These are phyloP conservation scores for Oreohelix idahoensis DNA, from an alignment of 1,140 invertebrate species.

Conservation along the genomic window DNA sequence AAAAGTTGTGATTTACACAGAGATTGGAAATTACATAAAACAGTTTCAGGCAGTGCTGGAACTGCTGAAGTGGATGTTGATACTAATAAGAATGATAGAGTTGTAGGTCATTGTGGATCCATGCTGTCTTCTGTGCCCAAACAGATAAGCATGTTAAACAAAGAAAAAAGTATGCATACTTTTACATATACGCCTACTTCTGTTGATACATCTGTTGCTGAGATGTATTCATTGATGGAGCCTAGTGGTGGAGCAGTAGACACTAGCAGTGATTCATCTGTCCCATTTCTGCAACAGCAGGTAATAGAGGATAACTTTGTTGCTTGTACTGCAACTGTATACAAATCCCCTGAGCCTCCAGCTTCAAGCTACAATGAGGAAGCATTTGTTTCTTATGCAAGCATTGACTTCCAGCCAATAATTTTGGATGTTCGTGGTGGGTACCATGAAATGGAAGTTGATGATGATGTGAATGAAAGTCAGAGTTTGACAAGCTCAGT, in stretches of 20 bases:
- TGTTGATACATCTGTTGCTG: too few species aligned
- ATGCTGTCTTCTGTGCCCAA: not conserved
- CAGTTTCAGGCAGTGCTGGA: not conserved
- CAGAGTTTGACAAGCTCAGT: not conserved
- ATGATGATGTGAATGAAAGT: not conserved
- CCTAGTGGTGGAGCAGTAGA: not conserved
- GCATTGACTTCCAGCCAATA: conserved; percentile 5
- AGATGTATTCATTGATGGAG: too few species aligned
- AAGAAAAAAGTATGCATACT: too few species aligned
- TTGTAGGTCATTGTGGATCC: not conserved
- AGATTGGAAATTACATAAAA: not conserved
- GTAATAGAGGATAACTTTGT: not conserved
- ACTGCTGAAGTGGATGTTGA: not conserved
- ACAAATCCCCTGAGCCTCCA: not conserved
- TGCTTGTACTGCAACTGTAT: not conserved
- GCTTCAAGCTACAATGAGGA: not conserved
- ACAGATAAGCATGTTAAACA: too few species aligned
- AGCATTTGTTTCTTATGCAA: not conserved
- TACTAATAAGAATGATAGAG: not conserved
- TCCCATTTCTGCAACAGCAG: not conserved
- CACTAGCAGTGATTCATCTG: not conserved
- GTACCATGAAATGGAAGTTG: not conserved
- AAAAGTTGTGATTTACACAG: not conserved
- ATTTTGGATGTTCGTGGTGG: conserved; percentile 22
- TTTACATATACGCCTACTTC: too few species aligned